These are phyloP conservation scores for Habropoda laboriosa DNA, from an alignment of 1,140 invertebrate species.

Conservation along the genomic window DNA sequence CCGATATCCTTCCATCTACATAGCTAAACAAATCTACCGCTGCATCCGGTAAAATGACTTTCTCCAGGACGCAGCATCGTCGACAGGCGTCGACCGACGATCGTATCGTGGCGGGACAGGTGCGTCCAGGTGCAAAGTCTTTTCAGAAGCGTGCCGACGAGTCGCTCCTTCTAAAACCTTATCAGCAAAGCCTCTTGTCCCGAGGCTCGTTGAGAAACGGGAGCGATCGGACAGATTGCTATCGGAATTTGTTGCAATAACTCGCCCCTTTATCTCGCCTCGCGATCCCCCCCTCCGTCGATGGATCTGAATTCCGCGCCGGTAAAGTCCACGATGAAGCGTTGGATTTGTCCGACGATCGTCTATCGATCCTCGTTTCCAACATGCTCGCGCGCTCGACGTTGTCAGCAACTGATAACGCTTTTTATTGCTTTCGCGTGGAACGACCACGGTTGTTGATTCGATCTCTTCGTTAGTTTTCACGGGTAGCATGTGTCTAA, in stretches of 20 bases:
- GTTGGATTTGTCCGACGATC: background rate
- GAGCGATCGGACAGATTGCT: conserved; percentile 13
- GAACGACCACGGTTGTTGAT: too few species aligned
- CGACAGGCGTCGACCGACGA: conserved; percentile 19
- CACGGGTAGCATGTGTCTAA: too few species aligned
- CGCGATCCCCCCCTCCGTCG: background rate
- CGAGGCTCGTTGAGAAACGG: background rate
- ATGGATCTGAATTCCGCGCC: background rate
- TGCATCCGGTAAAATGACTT: conserved; percentile 5
- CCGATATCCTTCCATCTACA: background rate
- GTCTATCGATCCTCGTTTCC: background rate
- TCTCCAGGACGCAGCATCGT: conserved; percentile 6
- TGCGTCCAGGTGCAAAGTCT: conserved; percentile 37
- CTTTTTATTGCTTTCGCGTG: too few species aligned
- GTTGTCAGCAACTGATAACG: too few species aligned
- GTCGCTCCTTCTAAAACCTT: conserved; percentile 21
- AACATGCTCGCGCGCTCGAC: background rate
- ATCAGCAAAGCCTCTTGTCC: background rate
- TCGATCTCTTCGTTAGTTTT: too few species aligned
- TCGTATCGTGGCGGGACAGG: conserved; percentile 46
- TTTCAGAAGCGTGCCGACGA: conserved; percentile 44
- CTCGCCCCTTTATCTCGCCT: background rate
- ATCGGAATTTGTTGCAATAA: conserved; percentile 27
- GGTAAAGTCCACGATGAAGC: background rate
- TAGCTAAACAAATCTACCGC: conserved; percentile 6